Evolutionary conservation across 1,140 invertebrate species (phyloP).

Genomic region (Ips nitidus): DNA sequence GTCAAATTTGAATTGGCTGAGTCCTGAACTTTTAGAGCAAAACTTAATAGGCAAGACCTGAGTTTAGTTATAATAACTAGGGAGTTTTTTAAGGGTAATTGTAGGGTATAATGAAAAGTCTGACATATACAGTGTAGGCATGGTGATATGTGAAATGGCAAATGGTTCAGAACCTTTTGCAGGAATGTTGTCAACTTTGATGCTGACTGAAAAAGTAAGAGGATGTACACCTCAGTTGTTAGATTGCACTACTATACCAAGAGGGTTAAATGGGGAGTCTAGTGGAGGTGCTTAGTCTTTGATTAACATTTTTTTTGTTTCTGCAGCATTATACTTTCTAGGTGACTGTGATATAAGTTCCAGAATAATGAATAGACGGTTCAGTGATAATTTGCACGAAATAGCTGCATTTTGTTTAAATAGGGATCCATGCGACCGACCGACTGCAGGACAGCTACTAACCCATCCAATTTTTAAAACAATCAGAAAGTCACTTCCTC

Average conservation of each 20-base stretch:
- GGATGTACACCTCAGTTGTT: constrained; percentile 75
- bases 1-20: constrained; percentile 81
- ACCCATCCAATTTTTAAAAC: constrained; percentile 78
- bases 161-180: constrained; percentile 87
- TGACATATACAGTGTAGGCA: constrained; percentile 88
- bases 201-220: constrained; percentile 86
- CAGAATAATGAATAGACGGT: constrained; percentile 57
- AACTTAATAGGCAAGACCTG: constrained; percentile 63
- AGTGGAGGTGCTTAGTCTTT: constrained; percentile 48
- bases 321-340: constrained; percentile 23
- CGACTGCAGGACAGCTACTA: constrained; percentile 65
- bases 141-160: constrained; percentile 84
- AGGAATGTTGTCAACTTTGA: constrained; percentile 78
- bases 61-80: neutral
- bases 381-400: constrained; percentile 74
- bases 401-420: constrained; percentile 71
- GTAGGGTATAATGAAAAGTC: constrained; percentile 84
- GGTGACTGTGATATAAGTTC: constrained; percentile 44
- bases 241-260: constrained; percentile 72
- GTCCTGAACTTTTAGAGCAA: constrained; percentile 89
- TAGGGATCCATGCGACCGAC: constrained; percentile 65
- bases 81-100: constrained; percentile 12
- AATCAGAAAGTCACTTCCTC: constrained; percentile 50
- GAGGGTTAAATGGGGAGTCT: constrained; percentile 57
- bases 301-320: neutral